A percentile compares a stretch with the other conserved stretches of the same genome.
These are phyloP conservation scores for Drosophila punjabiensis DNA, from an alignment of 1,140 invertebrate species.

Conservation along the genomic window DNA sequence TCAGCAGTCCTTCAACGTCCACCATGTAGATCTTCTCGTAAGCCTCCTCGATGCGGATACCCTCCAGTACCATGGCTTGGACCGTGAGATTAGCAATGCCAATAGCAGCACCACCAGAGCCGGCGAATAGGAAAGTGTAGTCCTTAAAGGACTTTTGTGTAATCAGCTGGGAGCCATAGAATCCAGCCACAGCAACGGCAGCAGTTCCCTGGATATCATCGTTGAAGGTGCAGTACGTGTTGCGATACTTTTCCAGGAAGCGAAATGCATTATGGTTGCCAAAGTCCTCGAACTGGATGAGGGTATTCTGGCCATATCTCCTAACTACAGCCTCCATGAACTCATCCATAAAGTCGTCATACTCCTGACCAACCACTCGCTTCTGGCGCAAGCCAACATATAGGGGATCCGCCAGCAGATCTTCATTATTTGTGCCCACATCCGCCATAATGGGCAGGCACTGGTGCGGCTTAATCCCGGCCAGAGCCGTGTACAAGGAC, in stretches of 20 bases:
- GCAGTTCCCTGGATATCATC: no score
- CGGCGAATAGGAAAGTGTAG: constrained; percentile 95
- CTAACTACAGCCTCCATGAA: constrained; percentile 98
- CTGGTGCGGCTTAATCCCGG: constrained; percentile 96
- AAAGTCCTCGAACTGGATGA: constrained; percentile 98
- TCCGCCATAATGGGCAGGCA: constrained; percentile 96
- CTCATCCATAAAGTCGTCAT: constrained; percentile 98
- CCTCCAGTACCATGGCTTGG: constrained; percentile 94
- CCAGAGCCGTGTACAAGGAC: constrained; percentile 95
- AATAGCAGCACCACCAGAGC: constrained; percentile 96
- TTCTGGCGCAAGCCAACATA: constrained; percentile 97
- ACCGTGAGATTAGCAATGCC: constrained; percentile 95
- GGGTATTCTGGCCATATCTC: constrained; percentile 95
- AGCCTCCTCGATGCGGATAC: constrained; percentile 90
- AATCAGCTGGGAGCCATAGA: constrained; percentile 93
- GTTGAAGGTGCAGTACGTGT: constrained; percentile 83
- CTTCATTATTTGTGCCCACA: constrained; percentile 96
- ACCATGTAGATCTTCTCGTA: constrained; percentile 94
- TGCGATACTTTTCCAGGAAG: constrained; percentile 94
- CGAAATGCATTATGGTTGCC: constrained; percentile 97
- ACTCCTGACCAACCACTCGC: constrained; percentile 93
- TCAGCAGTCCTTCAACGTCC: constrained; percentile 93
- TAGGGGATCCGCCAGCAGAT: constrained; percentile 95
- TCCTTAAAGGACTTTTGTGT: constrained; percentile 92
- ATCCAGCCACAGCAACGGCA: constrained; percentile 85